phyloP scores from a whole-genome alignment of 2,113 vertebrate genomes.

The Periophthalmus modestus region DNA sequence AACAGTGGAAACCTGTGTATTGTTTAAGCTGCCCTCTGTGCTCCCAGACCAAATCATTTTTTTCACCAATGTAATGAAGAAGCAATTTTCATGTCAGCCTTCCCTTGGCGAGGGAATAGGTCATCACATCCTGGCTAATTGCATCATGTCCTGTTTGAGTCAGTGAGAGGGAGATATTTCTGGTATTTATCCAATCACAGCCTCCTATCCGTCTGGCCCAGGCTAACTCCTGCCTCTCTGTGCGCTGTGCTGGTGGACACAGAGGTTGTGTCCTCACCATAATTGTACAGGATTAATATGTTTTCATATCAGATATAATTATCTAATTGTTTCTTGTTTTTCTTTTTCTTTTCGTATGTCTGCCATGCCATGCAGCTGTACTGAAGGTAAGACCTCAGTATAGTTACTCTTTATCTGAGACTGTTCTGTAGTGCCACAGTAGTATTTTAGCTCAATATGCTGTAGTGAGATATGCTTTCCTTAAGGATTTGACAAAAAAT shows the following conservation, averaged over 20 bases:
- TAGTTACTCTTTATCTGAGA: constrained; percentile 23
- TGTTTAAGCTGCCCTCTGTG: constrained; percentile 16
- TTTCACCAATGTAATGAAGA: constrained; percentile 57
- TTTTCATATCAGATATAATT: constrained; percentile 30
- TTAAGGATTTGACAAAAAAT: neutral
- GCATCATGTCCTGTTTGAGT: constrained; percentile 51
- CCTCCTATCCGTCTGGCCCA: constrained; percentile 51
- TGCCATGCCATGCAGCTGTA: constrained; percentile 56
- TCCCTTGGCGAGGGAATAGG: constrained; percentile 44
- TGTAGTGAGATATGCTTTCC: constrained; percentile 53
- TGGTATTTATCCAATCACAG: constrained; percentile 65
- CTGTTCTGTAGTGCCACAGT: constrained; percentile 20
- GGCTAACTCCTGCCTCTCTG: constrained; percentile 23
- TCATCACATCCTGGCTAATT: constrained; percentile 65
- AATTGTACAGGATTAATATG: constrained; percentile 34
- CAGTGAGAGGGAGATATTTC: constrained; percentile 50
- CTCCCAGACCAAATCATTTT: constrained; percentile 47
- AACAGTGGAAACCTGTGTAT: constrained; percentile 43
- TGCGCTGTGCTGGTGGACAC: constrained; percentile 12
- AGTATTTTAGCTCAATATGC: constrained; percentile 24
- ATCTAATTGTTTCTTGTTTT: constrained; percentile 48
- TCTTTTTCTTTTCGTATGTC: constrained; percentile 26
- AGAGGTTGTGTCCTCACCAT: constrained; percentile 19
- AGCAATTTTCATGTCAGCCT: constrained; percentile 59
- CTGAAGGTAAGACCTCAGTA: constrained; percentile 75